A percentile compares a stretch with the other conserved stretches of the same genome.
Evolutionary conservation across 23 tunicate genomes (phyloP).

Genomic region (Oikopleura dioica): DNA sequence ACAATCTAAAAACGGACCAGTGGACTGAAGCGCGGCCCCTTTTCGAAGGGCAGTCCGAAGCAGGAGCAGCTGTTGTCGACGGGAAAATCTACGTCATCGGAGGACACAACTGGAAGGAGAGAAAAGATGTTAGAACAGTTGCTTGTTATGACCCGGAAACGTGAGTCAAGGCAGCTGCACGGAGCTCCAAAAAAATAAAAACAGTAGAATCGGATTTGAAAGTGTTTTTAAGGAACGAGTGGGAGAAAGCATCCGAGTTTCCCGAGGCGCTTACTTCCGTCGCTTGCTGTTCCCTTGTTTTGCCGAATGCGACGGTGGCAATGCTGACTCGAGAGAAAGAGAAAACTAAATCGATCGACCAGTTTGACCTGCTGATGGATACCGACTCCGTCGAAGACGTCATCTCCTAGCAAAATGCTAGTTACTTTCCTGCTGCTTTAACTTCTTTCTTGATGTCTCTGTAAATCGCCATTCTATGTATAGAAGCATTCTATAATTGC

Average conservation of each 20-base stretch:
- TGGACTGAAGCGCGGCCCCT: conserved; percentile 99
- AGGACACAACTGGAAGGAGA: conserved; percentile 96
- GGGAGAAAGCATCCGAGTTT: conserved; percentile 95
- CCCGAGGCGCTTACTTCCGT: conserved; percentile 86
- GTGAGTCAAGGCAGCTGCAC: too few species aligned
- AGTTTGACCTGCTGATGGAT: neutral
- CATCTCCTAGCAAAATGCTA: neutral
- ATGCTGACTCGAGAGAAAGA: conserved; percentile 33
- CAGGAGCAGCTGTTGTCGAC: conserved; percentile 94
- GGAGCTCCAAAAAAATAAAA: too few species aligned
- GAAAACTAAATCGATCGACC: too few species aligned
- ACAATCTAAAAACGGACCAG: conserved; percentile 44
- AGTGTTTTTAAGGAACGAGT: conserved; percentile 44
- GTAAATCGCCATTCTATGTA: too few species aligned
- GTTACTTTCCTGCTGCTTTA: too few species aligned
- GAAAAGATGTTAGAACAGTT: conserved; percentile 97
- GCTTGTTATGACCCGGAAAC: conserved; percentile 86
- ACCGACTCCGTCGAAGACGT: conserved; percentile 7
- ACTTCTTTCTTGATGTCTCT: too few species aligned
- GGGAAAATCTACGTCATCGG: conserved; percentile 79
- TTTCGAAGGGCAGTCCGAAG: conserved; percentile 94
- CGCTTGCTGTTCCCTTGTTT: conserved; percentile 76
- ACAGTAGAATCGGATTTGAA: too few species aligned
- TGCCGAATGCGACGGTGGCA: conserved; percentile 47
- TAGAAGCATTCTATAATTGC: too few species aligned